Conservation (phyloP, 2,888 invertebrate genomes). For the Opisthograptis luteolata region DNA sequence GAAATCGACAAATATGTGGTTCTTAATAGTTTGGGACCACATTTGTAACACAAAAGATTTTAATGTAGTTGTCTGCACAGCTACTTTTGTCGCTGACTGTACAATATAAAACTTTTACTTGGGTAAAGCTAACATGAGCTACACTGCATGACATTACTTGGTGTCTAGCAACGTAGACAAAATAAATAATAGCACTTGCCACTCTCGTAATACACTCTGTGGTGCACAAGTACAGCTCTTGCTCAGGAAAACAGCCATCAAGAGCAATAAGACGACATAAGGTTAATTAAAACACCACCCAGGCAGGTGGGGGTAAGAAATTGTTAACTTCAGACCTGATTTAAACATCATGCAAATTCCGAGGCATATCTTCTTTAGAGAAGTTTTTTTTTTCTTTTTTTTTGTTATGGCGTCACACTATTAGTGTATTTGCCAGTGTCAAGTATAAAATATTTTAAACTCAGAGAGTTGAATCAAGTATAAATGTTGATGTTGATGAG, state of each 20-base stretch:
- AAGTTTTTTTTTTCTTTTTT: too few species aligned
- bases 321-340: conserved; percentile 48
- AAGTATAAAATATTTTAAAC: too few species aligned
- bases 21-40: too few species aligned
- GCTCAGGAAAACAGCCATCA: conserved; percentile 45
- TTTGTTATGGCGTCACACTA: too few species aligned
- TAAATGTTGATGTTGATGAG: too few species aligned
- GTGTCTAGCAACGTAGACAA: conserved; percentile 1
- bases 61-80: neutral
- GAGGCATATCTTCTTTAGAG: conserved; percentile 18
- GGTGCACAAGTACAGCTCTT: neutral
- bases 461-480: too few species aligned
- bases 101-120: neutral
- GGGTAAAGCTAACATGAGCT: neutral
- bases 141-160: too few species aligned
- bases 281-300: conserved; percentile 57
- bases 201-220: neutral
- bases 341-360: conserved; percentile 49
- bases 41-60: too few species aligned
- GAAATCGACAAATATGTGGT: too few species aligned
- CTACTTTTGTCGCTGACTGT: neutral
- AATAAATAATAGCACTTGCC: neutral
- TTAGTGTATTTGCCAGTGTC: too few species aligned
- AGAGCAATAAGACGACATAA: conserved; percentile 52
- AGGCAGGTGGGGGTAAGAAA: conserved; percentile 50